A percentile compares a stretch with the other conserved stretches of the same genome.
phyloP scores from a whole-genome alignment of 2,797 vertebrate genomes.

The Sebastes cheni region DNA sequence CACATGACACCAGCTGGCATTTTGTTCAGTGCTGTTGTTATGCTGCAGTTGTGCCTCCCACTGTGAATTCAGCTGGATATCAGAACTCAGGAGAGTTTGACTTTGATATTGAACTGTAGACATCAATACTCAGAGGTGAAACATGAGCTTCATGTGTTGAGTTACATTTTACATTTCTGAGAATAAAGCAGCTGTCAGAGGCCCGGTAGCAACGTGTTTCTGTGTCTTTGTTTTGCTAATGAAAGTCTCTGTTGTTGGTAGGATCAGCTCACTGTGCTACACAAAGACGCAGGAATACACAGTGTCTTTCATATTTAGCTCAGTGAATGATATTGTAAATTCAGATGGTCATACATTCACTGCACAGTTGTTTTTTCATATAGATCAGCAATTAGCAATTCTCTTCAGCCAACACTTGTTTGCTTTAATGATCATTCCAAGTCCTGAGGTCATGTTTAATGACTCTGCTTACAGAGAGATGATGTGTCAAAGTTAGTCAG shows the following conservation, averaged over 20 bases:
- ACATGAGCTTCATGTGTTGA: neutral
- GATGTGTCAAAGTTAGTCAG: neutral
- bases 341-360: too few relatives aligned
- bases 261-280: neutral
- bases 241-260: neutral
- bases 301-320: neutral
- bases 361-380: too few relatives aligned
- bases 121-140: neutral
- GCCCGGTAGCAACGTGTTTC: neutral
- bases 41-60: neutral
- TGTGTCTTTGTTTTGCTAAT: neutral
- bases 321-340: neutral
- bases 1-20: neutral
- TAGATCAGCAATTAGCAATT: too few relatives aligned
- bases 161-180: neutral
- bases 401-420: too few relatives aligned
- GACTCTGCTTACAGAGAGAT: neutral
- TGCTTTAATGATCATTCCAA: neutral
- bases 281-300: neutral
- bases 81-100: neutral
- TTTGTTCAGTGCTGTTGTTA: neutral
- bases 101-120: constrained; percentile 13
- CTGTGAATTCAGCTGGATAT: constrained; percentile 26
- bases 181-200: neutral
- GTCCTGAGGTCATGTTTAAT: neutral